A percentile compares a stretch with the other conserved stretches of the same genome.
Conservation (phyloP, 2,888 invertebrate genomes). For the Galerucella calmariensis region DNA sequence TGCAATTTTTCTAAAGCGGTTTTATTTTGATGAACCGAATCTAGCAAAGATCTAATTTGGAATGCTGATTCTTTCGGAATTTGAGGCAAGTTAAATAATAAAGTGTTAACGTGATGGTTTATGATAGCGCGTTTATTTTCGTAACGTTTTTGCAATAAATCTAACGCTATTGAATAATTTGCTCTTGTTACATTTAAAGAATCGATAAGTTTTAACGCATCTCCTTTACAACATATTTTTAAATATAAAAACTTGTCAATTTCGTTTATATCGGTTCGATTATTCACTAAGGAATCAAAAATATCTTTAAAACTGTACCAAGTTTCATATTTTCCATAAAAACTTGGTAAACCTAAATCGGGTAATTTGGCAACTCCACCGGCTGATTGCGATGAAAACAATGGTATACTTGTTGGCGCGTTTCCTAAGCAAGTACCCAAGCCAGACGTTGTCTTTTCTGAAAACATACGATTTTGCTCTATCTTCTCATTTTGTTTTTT, state of each 20-base stretch:
- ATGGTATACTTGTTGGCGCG: too few species aligned
- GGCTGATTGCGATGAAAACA: too few species aligned
- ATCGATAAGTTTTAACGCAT: background rate
- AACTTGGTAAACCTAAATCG: background rate
- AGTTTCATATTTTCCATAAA: background rate
- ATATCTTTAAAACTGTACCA: background rate
- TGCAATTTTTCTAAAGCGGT: constrained; percentile 36
- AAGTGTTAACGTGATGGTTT: background rate
- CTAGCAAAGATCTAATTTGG: constrained; percentile 32
- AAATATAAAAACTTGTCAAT: background rate
- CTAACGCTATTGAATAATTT: background rate
- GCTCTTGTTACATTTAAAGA: background rate
- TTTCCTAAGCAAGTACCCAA: too few species aligned
- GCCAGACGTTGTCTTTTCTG: too few species aligned
- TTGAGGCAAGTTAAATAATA: background rate
- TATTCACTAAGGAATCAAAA: background rate
- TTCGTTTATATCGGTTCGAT: background rate
- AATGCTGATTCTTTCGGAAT: constrained; percentile 8
- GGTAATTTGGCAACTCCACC: background rate
- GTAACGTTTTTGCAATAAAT: background rate
- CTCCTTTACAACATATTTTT: background rate
- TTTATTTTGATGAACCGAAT: constrained; percentile 32
- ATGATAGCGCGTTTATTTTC: background rate
- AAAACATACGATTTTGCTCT: too few species aligned
- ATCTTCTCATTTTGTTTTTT: too few species aligned